These are phyloP conservation scores for Trachymyrmex cornetzi DNA, from an alignment of 1,140 invertebrate species.

Conservation along the genomic window DNA sequence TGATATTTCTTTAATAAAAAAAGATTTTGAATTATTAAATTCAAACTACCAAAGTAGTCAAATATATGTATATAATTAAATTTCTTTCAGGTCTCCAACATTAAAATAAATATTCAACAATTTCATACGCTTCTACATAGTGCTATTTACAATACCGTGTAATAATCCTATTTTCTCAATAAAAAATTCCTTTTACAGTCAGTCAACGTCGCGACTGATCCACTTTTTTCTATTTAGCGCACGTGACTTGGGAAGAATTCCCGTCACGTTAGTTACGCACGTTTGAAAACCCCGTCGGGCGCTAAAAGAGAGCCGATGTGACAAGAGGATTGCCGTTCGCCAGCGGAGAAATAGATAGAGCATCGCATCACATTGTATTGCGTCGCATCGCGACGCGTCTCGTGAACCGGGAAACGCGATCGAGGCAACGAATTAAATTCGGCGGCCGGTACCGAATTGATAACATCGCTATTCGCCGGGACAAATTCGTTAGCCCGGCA, in stretches of 20 bases:
- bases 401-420: constrained; percentile 35
- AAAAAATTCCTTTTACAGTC: constrained; percentile 30
- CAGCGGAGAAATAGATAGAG: constrained; percentile 18
- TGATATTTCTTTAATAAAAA: not conserved
- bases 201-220: constrained; percentile 18
- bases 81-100: not conserved
- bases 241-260: constrained; percentile 18
- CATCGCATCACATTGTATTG: constrained; percentile 1
- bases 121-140: not conserved
- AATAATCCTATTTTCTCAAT: constrained; percentile 33
- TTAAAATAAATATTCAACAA: not conserved
- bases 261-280: constrained; percentile 39
- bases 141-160: not conserved
- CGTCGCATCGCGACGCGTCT: constrained; percentile 10
- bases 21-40: no score
- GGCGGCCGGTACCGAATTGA: constrained; percentile 44
- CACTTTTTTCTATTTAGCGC: constrained; percentile 41
- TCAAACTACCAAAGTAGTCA: no score
- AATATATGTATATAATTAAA: not conserved
- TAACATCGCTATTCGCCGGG: constrained; percentile 53
- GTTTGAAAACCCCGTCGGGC: constrained; percentile 26
- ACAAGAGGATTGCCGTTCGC: constrained; percentile 33
- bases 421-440: constrained; percentile 49
- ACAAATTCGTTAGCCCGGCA: constrained; percentile 66
- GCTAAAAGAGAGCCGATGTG: constrained; percentile 26